Evolutionary conservation across 2,888 invertebrate species (phyloP).

Genomic region (Pheosia gnoma): DNA sequence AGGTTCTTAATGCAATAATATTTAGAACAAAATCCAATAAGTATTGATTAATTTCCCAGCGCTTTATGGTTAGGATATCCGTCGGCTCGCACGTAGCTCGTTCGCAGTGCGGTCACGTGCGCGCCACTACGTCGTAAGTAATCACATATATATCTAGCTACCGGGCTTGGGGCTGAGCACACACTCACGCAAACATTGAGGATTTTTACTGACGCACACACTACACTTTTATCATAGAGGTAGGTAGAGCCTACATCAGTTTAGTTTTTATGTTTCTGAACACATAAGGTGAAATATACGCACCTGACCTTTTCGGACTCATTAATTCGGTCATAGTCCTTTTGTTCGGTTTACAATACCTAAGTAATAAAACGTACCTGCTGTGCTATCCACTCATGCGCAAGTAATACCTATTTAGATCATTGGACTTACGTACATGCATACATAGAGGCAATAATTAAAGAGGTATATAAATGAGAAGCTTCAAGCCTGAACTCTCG

Average conservation of each 20-base stretch:
- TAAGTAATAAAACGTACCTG: not conserved
- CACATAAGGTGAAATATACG: not conserved
- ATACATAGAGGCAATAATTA: not conserved
- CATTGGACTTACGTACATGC: slow-evolving; percentile 2
- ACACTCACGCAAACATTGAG: slow-evolving; percentile 28
- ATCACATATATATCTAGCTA: slow-evolving; percentile 54
- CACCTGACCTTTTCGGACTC: not conserved
- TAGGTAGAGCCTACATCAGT: too few species aligned
- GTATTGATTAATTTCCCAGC: slow-evolving; percentile 34
- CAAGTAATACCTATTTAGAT: too few species aligned
- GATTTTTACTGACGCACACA: not conserved
- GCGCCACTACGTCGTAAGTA: slow-evolving; percentile 48
- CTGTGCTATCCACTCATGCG: not conserved
- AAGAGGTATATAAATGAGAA: too few species aligned
- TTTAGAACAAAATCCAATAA: slow-evolving; percentile 15
- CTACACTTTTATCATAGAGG: not conserved
- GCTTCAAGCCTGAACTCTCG: too few species aligned
- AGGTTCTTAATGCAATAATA: not conserved
- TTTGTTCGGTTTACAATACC: not conserved
- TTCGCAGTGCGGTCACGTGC: slow-evolving; percentile 59
- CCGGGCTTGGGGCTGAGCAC: not conserved
- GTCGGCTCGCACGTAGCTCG: slow-evolving; percentile 24
- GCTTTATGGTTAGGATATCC: slow-evolving; percentile 18
- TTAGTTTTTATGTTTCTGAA: too few species aligned
- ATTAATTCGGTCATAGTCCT: slow-evolving; percentile 1